These are phyloP conservation scores for Zaprionus obscuricornis DNA, from an alignment of 2,888 invertebrate species.

Conservation along the genomic window DNA sequence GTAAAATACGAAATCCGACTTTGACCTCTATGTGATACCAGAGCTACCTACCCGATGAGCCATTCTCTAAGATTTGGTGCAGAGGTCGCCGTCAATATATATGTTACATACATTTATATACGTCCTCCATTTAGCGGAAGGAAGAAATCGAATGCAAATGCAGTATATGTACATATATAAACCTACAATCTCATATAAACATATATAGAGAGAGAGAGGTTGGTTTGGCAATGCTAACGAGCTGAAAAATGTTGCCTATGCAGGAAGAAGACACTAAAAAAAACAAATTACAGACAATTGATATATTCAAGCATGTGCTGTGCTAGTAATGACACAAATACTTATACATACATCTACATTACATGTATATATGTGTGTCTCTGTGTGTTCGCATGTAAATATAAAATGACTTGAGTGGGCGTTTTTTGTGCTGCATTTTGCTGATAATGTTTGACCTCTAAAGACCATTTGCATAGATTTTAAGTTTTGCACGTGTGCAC, in stretches of 20 bases:
- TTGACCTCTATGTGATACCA: too few species aligned
- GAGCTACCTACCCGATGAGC: too few species aligned
- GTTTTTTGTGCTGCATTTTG: constrained; percentile 31
- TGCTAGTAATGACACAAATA: too few species aligned
- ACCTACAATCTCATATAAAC: too few species aligned
- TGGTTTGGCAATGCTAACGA: constrained; percentile 48
- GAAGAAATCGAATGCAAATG: constrained; percentile 53
- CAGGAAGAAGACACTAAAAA: constrained; percentile 72
- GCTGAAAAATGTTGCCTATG: constrained; percentile 54
- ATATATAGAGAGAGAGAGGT: background rate
- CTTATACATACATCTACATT: background rate
- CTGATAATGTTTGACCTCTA: constrained; percentile 69
- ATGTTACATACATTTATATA: constrained; percentile 22
- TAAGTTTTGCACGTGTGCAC: constrained; percentile 59
- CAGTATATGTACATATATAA: too few species aligned
- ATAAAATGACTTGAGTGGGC: constrained; percentile 38
- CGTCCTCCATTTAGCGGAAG: constrained; percentile 43
- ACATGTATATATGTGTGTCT: background rate
- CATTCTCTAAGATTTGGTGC: too few species aligned
- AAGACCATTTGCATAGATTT: constrained; percentile 59
- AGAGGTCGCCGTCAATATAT: too few species aligned
- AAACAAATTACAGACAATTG: constrained; percentile 69
- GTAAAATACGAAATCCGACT: too few species aligned
- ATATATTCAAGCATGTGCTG: constrained; percentile 13
- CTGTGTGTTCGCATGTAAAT: constrained; percentile 13